Evolutionary conservation across 2,888 invertebrate genomes (phyloP), one percentile per base, ranked within the genome.

Genomic region (Cecidostiba fungosa): DNA sequence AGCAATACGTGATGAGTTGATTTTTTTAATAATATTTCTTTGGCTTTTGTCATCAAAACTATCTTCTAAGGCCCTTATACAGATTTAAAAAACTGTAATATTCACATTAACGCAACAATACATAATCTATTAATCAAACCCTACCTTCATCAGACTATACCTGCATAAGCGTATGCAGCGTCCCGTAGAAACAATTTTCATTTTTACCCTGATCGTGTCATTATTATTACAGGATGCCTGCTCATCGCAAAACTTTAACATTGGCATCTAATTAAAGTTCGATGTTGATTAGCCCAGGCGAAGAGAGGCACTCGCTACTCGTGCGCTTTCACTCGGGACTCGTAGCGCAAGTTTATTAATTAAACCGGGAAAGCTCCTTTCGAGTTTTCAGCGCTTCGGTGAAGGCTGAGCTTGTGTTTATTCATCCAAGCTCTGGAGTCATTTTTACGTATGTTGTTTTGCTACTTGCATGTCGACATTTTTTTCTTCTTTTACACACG

Each of bases 261-360:
- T 76, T 74, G 70, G 82, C 82, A 82, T 85, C 85, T 82, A 82
- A 85, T 85, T 85, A 85, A 85, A 85, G 82, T 85, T 82, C 69
- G 74, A 82, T 82, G 78, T 79, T 79, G 82, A 82, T 85, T 69
- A 82, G 59, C 54, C 43, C 39, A 29, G 50, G 10, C 19, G 16
- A 39, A 39, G 69, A 62, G n/a, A 50, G 47, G 32, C 23, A 26
- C 14, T 59, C 62, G 36, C 6, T n/a, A n/a, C n/a, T 26, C 6
- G 8, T 19, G n/a, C 8, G 23, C 6, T 59, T 59, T 59, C 54
- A n/a, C 72, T 78, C 8, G 62, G 72, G 69, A 66, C 47, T 14
- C 29, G 12, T 23, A 26, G 62, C 23, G 69, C 73, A 82, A 82
- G 82, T 85, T 85, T 82, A 85, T 82, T 85, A 85, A 85, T 82